phyloP scores from a whole-genome alignment of 2,888 invertebrate species.

The Adineta ricciae region DNA sequence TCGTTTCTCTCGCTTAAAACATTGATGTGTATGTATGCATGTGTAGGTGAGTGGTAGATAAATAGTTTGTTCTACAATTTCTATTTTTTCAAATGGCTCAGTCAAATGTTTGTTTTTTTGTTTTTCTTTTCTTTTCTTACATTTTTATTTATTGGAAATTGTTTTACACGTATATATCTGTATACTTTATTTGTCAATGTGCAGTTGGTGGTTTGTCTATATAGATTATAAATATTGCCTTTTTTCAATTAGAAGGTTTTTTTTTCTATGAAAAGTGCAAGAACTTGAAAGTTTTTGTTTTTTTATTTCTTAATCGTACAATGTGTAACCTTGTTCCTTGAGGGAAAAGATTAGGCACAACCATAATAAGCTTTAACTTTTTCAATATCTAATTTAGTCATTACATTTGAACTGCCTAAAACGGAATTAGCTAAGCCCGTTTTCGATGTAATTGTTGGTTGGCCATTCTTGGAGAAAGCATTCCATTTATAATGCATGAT shows the following conservation, averaged over 20 bases:
- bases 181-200: neutral
- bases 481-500: slow-evolving; percentile 34
- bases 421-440: neutral
- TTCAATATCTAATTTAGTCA: neutral
- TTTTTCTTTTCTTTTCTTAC: too few species aligned
- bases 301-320: neutral
- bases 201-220: neutral
- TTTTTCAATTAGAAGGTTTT: neutral
- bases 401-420: neutral
- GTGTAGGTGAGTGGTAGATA: too few species aligned
- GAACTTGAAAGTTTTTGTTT: neutral
- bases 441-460: slow-evolving; percentile 16
- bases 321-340: too few species aligned
- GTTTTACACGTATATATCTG: neutral
- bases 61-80: neutral
- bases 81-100: neutral
- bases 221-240: neutral
- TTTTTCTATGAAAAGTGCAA: neutral
- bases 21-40: neutral
- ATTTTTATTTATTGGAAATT: neutral
- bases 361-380: neutral
- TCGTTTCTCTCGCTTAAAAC: neutral
- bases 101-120: neutral
- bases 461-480: slow-evolving; percentile 31
- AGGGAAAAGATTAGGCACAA: neutral